phyloP scores from a whole-genome alignment of 1,140 invertebrate species.

The Formica exsecta region DNA sequence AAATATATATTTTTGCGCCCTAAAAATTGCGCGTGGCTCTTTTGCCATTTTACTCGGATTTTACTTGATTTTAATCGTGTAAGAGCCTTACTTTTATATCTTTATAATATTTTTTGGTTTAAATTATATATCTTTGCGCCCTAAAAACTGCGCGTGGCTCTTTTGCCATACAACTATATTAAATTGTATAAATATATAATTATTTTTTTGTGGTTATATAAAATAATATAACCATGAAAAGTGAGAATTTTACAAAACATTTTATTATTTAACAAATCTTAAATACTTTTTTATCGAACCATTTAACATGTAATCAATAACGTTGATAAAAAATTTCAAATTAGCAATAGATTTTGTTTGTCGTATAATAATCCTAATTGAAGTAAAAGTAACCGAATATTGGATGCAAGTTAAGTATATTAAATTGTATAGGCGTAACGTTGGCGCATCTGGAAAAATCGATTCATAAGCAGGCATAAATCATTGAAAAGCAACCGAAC shows the following conservation, averaged over 20 bases:
- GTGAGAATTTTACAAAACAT: neutral
- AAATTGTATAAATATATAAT: neutral
- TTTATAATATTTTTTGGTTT: too few relatives aligned
- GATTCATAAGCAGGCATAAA: slow-evolving; percentile 68
- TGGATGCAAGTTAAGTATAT: slow-evolving; percentile 26
- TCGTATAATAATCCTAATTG: neutral
- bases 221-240: neutral
- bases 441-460: slow-evolving; percentile 54
- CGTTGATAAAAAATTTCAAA: neutral
- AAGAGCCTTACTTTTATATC: too few relatives aligned
- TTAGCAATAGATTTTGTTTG: neutral
- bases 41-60: too few relatives aligned
- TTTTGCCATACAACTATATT: too few relatives aligned
- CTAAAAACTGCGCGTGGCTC: too few relatives aligned
- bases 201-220: neutral
- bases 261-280: neutral
- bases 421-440: slow-evolving; percentile 63
- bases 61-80: too few relatives aligned
- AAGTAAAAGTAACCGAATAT: slow-evolving; percentile 34
- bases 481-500: slow-evolving; percentile 62
- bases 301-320: neutral
- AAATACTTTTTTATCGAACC: neutral
- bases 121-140: too few relatives aligned
- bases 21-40: too few relatives aligned
- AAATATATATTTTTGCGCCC: too few relatives aligned